Percentiles rank a stretch among this genome's conserved stretches.
Evolutionary conservation across 1,140 invertebrate species (phyloP).

Genomic region (Agraylea sexmaculata): DNA sequence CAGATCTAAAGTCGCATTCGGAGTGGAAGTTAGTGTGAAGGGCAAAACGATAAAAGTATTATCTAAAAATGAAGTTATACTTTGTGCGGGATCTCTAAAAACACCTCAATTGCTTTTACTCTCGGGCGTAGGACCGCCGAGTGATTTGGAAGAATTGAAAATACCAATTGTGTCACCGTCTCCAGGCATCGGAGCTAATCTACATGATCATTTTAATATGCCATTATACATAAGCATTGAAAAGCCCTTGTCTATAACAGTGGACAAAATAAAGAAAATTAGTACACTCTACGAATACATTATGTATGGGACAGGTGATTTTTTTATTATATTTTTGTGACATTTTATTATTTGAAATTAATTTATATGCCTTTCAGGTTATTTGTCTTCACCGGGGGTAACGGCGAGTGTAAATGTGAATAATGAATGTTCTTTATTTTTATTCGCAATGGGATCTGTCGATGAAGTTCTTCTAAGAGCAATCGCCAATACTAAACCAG

Average conservation of each 20-base stretch:
- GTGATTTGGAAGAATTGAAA: slow-evolving; percentile 36
- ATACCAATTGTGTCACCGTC: slow-evolving; percentile 41
- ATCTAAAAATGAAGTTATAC: slow-evolving; percentile 53
- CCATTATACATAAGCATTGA: slow-evolving; percentile 55
- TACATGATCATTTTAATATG: slow-evolving; percentile 62
- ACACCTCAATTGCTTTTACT: slow-evolving; percentile 59
- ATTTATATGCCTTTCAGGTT: slow-evolving; percentile 23
- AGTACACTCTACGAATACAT: slow-evolving; percentile 38
- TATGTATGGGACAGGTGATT: slow-evolving; percentile 6
- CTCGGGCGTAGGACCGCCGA: slow-evolving; percentile 51
- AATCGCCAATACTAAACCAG: slow-evolving; percentile 51
- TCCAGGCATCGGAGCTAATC: slow-evolving; percentile 47
- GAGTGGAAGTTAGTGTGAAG: slow-evolving; percentile 39
- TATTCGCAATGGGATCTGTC: slow-evolving; percentile 54
- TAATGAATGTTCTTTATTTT: slow-evolving; percentile 39
- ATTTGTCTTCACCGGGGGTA: slow-evolving; percentile 47
- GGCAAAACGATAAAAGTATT: slow-evolving; percentile 34
- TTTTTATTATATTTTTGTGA: slow-evolving; percentile 6
- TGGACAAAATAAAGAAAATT: slow-evolving; percentile 46
- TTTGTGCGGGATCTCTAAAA: slow-evolving; percentile 58
- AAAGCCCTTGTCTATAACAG: slow-evolving; percentile 47
- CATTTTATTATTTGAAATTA: slow-evolving; percentile 21
- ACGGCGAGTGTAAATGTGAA: slow-evolving; percentile 39
- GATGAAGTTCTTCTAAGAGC: slow-evolving; percentile 51
- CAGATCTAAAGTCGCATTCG: slow-evolving; percentile 23